phyloP scores from a whole-genome alignment of 2,113 vertebrate genomes.

The Lampris megalopsis region DNA sequence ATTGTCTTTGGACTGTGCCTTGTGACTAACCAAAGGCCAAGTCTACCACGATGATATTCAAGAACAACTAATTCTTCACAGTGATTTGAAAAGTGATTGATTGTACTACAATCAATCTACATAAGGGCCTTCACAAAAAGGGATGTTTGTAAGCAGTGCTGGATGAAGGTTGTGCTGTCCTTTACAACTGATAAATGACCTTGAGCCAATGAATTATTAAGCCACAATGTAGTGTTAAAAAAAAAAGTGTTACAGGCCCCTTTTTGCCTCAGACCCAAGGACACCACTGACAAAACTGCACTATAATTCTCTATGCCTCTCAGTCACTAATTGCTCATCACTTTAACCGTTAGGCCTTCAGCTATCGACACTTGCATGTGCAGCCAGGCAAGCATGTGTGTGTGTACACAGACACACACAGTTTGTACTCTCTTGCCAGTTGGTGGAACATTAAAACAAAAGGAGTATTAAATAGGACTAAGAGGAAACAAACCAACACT shows the following conservation, averaged over 20 bases:
- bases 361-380: constrained; percentile 18
- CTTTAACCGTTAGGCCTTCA: constrained; percentile 50
- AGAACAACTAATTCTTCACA: not conserved
- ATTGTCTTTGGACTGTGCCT: not conserved
- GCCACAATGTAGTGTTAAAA: constrained; percentile 5
- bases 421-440: constrained; percentile 33
- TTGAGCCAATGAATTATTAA: constrained; percentile 4
- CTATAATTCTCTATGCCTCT: constrained; percentile 26
- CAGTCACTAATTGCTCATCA: constrained; percentile 41
- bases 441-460: constrained; percentile 8
- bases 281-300: constrained; percentile 42
- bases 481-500: not conserved
- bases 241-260: constrained; percentile 38
- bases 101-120: constrained; percentile 28
- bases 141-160: no score
- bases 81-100: constrained; percentile 22
- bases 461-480: not conserved
- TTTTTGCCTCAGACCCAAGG: constrained; percentile 26
- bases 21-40: constrained; percentile 8
- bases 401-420: not conserved
- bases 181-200: constrained; percentile 21
- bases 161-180: constrained; percentile 5
- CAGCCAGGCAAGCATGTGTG: not conserved
- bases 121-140: not conserved
- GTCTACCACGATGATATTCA: constrained; percentile 15